These are phyloP conservation scores for Phoebastria nigripes DNA, from an alignment of 2,797 vertebrate genomes.

Conservation along the genomic window DNA sequence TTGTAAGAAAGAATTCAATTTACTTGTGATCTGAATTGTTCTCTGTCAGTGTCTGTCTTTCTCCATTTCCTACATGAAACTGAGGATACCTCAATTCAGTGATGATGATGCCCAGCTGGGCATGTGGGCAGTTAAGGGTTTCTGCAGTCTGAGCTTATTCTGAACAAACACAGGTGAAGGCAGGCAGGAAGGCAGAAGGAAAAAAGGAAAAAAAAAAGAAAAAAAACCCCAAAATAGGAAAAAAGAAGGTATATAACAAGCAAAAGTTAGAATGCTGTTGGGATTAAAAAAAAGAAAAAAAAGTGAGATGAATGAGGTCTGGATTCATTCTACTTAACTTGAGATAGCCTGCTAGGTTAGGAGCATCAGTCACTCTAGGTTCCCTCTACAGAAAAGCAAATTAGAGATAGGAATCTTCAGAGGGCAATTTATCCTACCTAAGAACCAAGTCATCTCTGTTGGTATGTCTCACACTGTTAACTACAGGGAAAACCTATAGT, in stretches of 20 bases:
- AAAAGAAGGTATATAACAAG: not conserved
- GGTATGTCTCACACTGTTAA: not conserved
- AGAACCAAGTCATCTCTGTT: not conserved
- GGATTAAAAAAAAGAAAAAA: not conserved
- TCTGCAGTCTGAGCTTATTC: not conserved
- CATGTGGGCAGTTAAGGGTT: not conserved
- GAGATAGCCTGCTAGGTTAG: not conserved
- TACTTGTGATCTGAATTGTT: not conserved
- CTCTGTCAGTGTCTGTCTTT: not conserved
- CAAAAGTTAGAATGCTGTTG: not conserved
- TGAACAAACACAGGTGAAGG: not conserved
- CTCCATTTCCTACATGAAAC: not conserved
- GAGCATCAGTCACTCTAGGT: not conserved
- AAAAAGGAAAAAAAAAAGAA: too few species aligned
- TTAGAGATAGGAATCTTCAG: not conserved
- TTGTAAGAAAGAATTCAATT: not conserved
- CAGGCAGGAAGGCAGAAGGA: not conserved
- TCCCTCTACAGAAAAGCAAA: not conserved
- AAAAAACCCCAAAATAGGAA: accelerated
- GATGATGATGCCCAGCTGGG: not conserved
- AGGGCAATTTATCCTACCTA: not conserved
- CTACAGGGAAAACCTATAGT: not conserved
- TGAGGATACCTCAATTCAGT: not conserved
- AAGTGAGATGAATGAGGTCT: not conserved
- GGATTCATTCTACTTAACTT: not conserved